Base-by-base conservation (phyloP, 2,888 invertebrate genomes). In the Pilophorus perplexus region DNA sequence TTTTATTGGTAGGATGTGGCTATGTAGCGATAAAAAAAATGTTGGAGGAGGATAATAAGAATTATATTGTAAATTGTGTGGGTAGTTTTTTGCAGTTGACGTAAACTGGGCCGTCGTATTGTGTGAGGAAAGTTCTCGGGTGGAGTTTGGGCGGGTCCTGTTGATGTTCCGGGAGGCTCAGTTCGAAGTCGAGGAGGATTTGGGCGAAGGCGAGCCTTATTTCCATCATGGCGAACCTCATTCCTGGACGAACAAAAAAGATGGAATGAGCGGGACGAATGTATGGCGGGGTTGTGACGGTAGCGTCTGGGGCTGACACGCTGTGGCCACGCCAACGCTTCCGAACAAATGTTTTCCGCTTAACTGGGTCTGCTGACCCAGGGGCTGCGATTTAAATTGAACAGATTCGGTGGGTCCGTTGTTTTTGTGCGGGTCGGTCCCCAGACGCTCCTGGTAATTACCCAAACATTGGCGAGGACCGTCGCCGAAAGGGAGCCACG, bases 401-500 rank as follows among this genome's bases (percentile, higher is more conserved):
- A n/a, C n/a, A n/a, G n/a, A n/a, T n/a, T n/a, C n/a, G n/a, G n/a
- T n/a, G n/a, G n/a, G n/a, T n/a, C n/a, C n/a, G n/a, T n/a, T n/a
- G n/a, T n/a, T n/a, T n/a, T n/a, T n/a, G n/a, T n/a, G n/a, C n/a
- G n/a, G n/a, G n/a, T n/a, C n/a, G n/a, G n/a, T n/a, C n/a, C n/a
- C n/a, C n/a, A n/a, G n/a, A n/a, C n/a, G 33, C n/a, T n/a, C n/a
- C n/a, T n/a, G n/a, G n/a, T n/a, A n/a, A n/a, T n/a, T 37, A 64
- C 64, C 64, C 2, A 52, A 16, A 38, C 64, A 64, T 52, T 40
- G 38, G 4, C 64, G 37, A 6, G 64, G 54, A 5, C 64, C 64
- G 12, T 50, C 54, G 3, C 64, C 64, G 20, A 64, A 64, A 3
- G 64, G 64, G 12, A 64, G 54, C 64, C 64, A 64, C n/a, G 54